A percentile compares a stretch with the other conserved stretches of the same genome.
phyloP scores from a whole-genome alignment of 2,113 vertebrate species.

The Cyanistes caeruleus region DNA sequence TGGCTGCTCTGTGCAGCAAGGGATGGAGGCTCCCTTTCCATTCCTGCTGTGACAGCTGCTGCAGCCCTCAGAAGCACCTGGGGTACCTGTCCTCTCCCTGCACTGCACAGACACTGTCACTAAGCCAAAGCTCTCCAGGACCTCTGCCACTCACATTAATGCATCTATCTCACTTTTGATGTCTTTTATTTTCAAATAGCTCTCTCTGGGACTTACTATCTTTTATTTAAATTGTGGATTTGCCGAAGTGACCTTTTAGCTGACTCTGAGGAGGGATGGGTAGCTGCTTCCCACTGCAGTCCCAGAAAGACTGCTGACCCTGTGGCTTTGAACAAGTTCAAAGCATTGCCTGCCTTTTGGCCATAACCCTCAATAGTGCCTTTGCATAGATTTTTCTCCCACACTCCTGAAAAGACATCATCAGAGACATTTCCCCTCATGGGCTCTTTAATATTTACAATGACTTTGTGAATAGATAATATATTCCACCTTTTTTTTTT shows the following conservation, averaged over 20 bases:
- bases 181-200: slow-evolving; percentile 11
- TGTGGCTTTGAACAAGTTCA: slow-evolving; percentile 31
- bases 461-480: slow-evolving; percentile 24
- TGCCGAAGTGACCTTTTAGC: slow-evolving; percentile 18
- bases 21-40: not conserved
- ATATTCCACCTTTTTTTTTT: slow-evolving; percentile 15
- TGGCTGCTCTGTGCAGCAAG: not conserved
- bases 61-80: not conserved
- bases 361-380: not conserved
- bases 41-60: not conserved
- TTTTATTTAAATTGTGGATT: not conserved
- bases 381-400: slow-evolving; percentile 28
- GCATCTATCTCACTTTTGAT: not conserved
- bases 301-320: not conserved
- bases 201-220: not conserved
- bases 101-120: not conserved
- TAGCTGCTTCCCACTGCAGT: not conserved
- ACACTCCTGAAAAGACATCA: slow-evolving; percentile 11
- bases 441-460: slow-evolving; percentile 39
- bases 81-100: not conserved
- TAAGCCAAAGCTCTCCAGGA: not conserved
- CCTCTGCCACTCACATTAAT: not conserved
- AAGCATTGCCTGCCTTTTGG: slow-evolving; percentile 11
- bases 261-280: not conserved
- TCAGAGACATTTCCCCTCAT: slow-evolving; percentile 5